Evolutionary conservation across 2,113 vertebrate genomes (phyloP), one percentile per base, ranked within the genome.

Genomic region (Notothenia rossii): DNA sequence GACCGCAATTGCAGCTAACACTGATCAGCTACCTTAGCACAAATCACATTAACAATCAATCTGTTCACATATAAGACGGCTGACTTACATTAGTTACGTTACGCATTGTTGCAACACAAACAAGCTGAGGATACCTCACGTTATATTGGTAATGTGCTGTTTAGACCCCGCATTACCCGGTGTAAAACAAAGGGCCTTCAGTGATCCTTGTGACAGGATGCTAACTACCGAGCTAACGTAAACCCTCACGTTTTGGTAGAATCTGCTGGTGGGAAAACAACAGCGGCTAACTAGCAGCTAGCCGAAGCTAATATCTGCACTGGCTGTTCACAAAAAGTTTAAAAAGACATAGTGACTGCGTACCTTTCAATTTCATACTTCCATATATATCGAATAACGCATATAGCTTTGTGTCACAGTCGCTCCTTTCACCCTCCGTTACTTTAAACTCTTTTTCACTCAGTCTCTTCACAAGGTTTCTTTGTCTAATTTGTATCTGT

Each of bases 361-460:
- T 92, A 95, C 94, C 94, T 95, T 92, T 93, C 75, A 86, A 74
- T 89, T 90, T 87, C 90, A 92, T 93, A 89, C 90, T 93, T 90
- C 91, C 90, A 86, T 67, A 88, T 90, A 71, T 86, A 80, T 83
- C 79, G 75, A 81, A 61, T 86, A 82, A 86, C 69, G 79, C 68
- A 90, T 89, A 40, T 64, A 80, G 91, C 90, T 89, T 86, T 81
- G 80, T 89, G 81, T 84, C 85, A 89, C 80, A 87, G 64, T 77
- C 70, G 87, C 89, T 89, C 76, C 87, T 78, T 61, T 89, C 77
- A 72, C 75, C 82, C 75, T 84, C 72, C 81, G 85, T 65, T 17
- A 91, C 89, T 93, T 90, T 88, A 68, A 77, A 89, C 71, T 77
- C 55, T 87, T 86, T 91, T 92, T 86, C 72, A 89, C 67, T 75